A percentile compares a stretch with the other conserved stretches of the same genome.
phyloP scores from a whole-genome alignment of 2,113 vertebrate genomes.

The Rhynchomys soricoides region DNA sequence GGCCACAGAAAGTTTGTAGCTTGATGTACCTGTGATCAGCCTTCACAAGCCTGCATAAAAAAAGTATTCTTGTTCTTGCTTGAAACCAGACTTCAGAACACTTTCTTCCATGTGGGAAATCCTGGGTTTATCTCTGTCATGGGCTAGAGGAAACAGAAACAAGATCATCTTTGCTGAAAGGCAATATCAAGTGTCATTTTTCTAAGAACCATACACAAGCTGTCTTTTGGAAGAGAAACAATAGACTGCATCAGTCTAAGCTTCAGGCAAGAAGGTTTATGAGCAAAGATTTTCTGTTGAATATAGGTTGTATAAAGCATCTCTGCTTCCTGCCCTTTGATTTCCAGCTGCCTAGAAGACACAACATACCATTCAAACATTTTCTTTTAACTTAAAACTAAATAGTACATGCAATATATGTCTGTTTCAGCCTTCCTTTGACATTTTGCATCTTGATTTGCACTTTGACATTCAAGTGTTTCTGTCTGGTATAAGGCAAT shows the following conservation, averaged over 20 bases:
- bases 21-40: not conserved
- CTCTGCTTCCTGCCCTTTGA: not conserved
- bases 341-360: not conserved
- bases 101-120: not conserved
- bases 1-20: not conserved
- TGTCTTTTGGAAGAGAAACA: not conserved
- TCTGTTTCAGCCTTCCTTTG: not conserved
- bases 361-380: not conserved
- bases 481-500: not conserved
- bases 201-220: not conserved
- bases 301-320: not conserved
- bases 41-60: not conserved
- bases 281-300: not conserved
- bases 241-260: not conserved
- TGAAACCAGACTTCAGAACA: not conserved
- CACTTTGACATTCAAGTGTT: slow-evolving; percentile 28
- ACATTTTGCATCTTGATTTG: slow-evolving; percentile 44
- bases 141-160: not conserved
- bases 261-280: not conserved
- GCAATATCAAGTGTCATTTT: not conserved
- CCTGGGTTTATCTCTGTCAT: not conserved
- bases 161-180: not conserved
- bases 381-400: slow-evolving; percentile 27
- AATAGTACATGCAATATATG: not conserved
- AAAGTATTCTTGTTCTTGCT: not conserved